Base-by-base conservation (phyloP, 2,113 vertebrate genomes). In the Trachemys scripta region DNA sequence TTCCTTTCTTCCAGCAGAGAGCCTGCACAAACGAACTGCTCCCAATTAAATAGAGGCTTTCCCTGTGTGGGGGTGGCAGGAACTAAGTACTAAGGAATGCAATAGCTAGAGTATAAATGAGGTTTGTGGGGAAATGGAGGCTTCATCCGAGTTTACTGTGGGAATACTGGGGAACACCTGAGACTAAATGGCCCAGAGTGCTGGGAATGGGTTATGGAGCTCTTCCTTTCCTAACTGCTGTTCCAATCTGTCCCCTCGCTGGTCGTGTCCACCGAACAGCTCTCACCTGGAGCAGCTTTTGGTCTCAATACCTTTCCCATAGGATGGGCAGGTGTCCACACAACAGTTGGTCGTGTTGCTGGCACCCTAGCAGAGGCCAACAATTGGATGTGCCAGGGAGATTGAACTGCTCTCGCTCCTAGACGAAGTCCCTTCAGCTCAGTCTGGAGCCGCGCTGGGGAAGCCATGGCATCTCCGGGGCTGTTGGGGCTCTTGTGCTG, bases 1-100 rank as follows among this genome's bases (percentile, higher is more conserved):
- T n/a, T 51, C 47, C 84, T 96, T 97, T 96, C 94, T 97, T 10
- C 72, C n/a, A 45, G 72, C 20, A 76, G 35, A 72, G 22, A 42
- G 42, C 45, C 10, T 27, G 10, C 72, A 27, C 72, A 42, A 42
- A n/a, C 5, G 3, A 13, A 11, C n/a, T 24, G n/a, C 10, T 22
- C 69, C n/a, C 69, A 24, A n/a, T 24, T 6, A 29, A 35, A 27
- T 6, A 8, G 62, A 8, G 62, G 16, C n/a, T 69, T 17, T 69
- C 50, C 87, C 80, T 45, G 84, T 10, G 79, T 25, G 75, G 89
- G 94, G 94, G 94, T 13, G n/a, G 51, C 92, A 76, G 84, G 50
- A 24, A 76, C 10, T 1, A 22, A 76, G 22, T 13, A 13, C 72
- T 25, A 24, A 38, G n/a, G 20, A 25, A 25, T 76, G 38, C 8